phyloP scores from a whole-genome alignment of 2,113 vertebrate genomes.

The Tachuris rubrigastra region DNA sequence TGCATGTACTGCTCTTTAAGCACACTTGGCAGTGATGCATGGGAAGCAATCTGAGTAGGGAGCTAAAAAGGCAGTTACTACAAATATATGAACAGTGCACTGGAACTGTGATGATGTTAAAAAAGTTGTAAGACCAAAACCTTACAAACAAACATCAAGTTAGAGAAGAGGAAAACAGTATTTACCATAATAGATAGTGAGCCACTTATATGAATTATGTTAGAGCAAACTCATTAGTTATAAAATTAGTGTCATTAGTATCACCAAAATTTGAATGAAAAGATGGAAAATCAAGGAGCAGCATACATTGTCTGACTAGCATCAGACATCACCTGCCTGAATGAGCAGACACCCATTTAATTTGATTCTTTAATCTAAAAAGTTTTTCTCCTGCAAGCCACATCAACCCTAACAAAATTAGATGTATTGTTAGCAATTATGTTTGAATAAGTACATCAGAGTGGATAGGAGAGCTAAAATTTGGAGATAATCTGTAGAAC shows the following conservation, averaged over 20 bases:
- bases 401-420: background rate
- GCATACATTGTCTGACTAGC: background rate
- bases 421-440: background rate
- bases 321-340: background rate
- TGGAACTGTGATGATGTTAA: background rate
- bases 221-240: background rate
- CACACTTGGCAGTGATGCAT: constrained; percentile 2
- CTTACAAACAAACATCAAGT: background rate
- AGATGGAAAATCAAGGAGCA: background rate
- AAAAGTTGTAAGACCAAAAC: background rate
- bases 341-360: background rate
- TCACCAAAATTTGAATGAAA: background rate
- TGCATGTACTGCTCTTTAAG: background rate
- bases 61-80: background rate
- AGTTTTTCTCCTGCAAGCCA: background rate
- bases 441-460: background rate
- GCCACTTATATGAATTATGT: background rate
- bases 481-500: background rate
- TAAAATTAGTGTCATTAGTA: background rate
- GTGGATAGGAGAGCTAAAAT: background rate
- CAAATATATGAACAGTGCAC: background rate
- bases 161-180: background rate
- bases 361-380: background rate
- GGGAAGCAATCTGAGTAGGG: background rate
- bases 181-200: background rate